Base-by-base conservation (phyloP, 2,888 invertebrate genomes). In the Punctoribates punctum region DNA sequence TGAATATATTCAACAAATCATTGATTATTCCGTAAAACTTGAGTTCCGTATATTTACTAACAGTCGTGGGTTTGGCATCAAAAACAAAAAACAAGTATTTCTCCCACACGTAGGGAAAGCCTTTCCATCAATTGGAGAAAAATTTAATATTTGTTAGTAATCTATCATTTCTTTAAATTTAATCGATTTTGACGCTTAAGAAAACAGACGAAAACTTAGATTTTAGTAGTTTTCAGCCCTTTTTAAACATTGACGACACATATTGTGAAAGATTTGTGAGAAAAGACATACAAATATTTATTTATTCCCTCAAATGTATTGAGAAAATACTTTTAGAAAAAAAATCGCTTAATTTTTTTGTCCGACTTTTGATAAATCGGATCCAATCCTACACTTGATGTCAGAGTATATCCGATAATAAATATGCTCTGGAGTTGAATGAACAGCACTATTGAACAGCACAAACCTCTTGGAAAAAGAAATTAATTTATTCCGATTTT, bases 401-500 rank as follows among this genome's bases (percentile, higher is more conserved):
- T 62, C 20, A 20, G 15, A 27, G 15, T 62, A 13, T 62, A 62
- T 62, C 11, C 6, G 29, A 62, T 62, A 34, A 29, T 62, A 62
- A 17, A 29, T 27, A 34, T 3, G 9, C 17, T 3, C 17, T 62
- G 6, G 27, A 62, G n/a, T 62, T 62, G 62, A 67, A 38, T 17
- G 5, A 67, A 34, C 34, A 34, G 34, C 34, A 34, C 34, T 34
- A 34, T 8, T 34, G 34, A 34, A 8, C 34, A n/a, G n/a, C n/a
- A 65, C 11, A 65, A 6, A 65, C 34, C 3, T 29, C 9, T 65
- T 65, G 34, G 29, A 38, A 15, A 4, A 38, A 38, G 20, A 67
- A 67, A 67, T 38, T 67, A 67, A 67, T 67, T 38, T 67, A 67
- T 67, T 67, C 67, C n/a, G 2, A 13, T 20, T 60, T 27, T 60